A percentile compares a stretch with the other conserved stretches of the same genome.
These are phyloP conservation scores for rat (Rattus norvegicus) DNA, from an alignment of 2,113 vertebrate genomes.

Conservation along the genomic window DNA sequence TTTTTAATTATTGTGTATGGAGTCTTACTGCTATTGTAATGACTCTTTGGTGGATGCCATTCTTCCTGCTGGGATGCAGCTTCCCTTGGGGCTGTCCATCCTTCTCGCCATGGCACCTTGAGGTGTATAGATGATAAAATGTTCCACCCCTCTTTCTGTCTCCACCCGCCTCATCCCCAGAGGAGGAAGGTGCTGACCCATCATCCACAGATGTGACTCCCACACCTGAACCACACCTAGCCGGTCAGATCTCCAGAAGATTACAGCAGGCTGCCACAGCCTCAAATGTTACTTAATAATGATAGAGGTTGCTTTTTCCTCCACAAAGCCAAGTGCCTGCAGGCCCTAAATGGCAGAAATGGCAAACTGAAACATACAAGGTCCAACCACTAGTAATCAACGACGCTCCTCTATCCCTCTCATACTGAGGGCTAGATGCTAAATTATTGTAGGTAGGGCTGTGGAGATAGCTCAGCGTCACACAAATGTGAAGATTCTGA, in stretches of 20 bases:
- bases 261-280: neutral
- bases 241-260: too few species aligned
- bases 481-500: neutral
- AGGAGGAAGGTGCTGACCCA: neutral
- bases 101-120: neutral
- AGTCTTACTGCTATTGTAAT: neutral
- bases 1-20: fast-evolving
- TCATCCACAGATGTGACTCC: neutral
- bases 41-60: neutral
- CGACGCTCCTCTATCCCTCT: neutral
- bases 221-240: neutral
- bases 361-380: neutral
- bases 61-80: neutral
- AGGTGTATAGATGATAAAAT: too few species aligned
- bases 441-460: neutral
- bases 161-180: neutral
- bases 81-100: neutral
- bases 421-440: neutral
- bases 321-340: neutral
- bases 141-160: neutral
- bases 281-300: neutral
- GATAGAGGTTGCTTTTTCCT: neutral
- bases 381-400: neutral
- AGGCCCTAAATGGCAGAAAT: neutral
- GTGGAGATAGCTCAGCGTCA: neutral